A percentile compares a stretch with the other conserved stretches of the same genome.
phyloP scores from a whole-genome alignment of 2,888 invertebrate genomes.

The Spisula solida region DNA sequence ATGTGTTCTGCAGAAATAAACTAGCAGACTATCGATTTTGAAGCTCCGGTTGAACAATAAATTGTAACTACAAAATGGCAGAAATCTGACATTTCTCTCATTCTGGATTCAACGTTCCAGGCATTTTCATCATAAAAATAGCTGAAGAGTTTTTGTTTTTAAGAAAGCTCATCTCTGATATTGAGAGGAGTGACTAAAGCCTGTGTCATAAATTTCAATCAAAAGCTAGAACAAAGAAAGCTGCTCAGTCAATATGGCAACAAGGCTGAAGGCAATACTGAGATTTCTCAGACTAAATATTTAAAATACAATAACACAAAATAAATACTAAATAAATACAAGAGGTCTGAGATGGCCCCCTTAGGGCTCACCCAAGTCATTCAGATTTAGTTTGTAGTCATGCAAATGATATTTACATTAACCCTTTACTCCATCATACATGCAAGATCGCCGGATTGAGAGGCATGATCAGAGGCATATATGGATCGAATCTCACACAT shows the following conservation, averaged over 20 bases:
- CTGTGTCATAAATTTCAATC: constrained; percentile 36
- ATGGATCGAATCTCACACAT: too few species aligned
- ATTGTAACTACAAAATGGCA: constrained; percentile 32
- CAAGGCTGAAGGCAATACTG: background rate
- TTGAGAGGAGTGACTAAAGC: constrained; percentile 9
- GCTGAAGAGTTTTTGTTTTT: constrained; percentile 10
- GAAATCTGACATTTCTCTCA: constrained; percentile 21
- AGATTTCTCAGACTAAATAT: background rate
- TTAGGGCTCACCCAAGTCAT: too few species aligned
- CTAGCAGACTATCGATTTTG: constrained; percentile 1
- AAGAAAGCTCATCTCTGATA: constrained; percentile 29
- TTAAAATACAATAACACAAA: background rate
- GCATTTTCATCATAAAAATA: constrained; percentile 11
- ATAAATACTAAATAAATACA: background rate
- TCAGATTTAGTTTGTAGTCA: too few species aligned
- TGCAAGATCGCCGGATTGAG: too few species aligned
- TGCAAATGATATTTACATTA: too few species aligned
- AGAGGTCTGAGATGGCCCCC: background rate
- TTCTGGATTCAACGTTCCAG: constrained; percentile 11
- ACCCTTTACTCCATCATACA: too few species aligned
- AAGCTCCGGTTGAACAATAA: constrained; percentile 32
- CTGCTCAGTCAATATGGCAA: constrained; percentile 7
- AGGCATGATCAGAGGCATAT: too few species aligned
- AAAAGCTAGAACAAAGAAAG: constrained; percentile 6
- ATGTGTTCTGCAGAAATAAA: constrained; percentile 6